Evolutionary conservation across 2,797 vertebrate species (phyloP).

Genomic region (Falco biarmicus): DNA sequence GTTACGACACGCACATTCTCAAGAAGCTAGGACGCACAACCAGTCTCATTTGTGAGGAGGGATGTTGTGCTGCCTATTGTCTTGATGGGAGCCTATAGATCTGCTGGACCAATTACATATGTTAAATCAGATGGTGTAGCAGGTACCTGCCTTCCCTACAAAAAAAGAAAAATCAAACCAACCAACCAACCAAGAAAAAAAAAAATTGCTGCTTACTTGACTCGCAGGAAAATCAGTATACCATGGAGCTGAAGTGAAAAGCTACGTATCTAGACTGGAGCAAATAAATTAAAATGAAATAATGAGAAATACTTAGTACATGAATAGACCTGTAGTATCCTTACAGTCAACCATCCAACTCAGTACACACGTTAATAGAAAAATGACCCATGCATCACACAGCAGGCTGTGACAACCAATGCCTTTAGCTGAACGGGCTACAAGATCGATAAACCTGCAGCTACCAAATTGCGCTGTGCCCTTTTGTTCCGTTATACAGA

Average conservation of each 20-base stretch:
- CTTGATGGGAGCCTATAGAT: constrained; percentile 16
- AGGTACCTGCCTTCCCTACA: constrained; percentile 8
- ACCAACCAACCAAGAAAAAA: not conserved
- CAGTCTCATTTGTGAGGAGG: not conserved
- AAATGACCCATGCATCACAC: constrained; percentile 8
- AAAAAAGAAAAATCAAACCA: not conserved
- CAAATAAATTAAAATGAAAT: constrained; percentile 66
- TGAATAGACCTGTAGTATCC: constrained; percentile 16
- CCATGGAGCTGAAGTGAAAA: not conserved
- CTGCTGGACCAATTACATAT: constrained; percentile 13
- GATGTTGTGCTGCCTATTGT: constrained; percentile 38
- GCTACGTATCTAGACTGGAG: not conserved
- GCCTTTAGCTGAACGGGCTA: not conserved
- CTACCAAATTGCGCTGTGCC: not conserved
- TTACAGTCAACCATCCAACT: not conserved
- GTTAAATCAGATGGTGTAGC: constrained; percentile 6
- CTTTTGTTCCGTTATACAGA: not conserved
- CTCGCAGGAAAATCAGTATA: not conserved
- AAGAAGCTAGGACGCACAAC: constrained; percentile 26
- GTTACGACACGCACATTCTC: not conserved
- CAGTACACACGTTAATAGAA: not conserved
- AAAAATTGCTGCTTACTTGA: not conserved
- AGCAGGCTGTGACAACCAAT: not conserved
- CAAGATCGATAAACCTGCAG: not conserved
- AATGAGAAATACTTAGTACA: not conserved